These are phyloP conservation scores for Triops longicaudatus DNA, from an alignment of 1,140 invertebrate genomes.

Conservation along the genomic window DNA sequence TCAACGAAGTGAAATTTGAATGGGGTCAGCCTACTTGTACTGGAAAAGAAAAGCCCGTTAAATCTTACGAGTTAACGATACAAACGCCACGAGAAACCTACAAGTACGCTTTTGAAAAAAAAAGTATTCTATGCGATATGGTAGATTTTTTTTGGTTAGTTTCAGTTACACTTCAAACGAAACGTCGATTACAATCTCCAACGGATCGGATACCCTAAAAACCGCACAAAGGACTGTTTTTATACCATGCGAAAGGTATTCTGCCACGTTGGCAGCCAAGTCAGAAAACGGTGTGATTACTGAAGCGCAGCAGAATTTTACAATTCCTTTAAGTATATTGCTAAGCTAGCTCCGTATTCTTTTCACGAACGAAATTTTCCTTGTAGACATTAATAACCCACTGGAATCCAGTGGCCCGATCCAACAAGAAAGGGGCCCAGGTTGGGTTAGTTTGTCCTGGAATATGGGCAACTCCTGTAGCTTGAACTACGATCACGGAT, in stretches of 20 bases:
- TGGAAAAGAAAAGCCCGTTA: too few species aligned
- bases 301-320: background rate
- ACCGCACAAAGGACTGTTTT: background rate
- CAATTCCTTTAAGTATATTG: background rate
- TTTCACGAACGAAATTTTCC: background rate
- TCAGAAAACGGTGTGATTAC: background rate
- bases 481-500: too few species aligned
- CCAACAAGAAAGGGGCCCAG: background rate
- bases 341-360: background rate
- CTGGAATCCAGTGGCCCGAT: background rate
- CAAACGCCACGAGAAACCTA: too few species aligned
- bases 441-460: background rate
- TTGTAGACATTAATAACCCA: background rate
- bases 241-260: background rate
- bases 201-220: background rate
- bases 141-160: background rate
- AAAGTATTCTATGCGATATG: too few species aligned
- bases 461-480: background rate
- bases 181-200: background rate
- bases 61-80: too few species aligned
- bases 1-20: too few species aligned
- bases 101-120: too few species aligned
- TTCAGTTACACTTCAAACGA: background rate
- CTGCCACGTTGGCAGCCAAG: background rate
- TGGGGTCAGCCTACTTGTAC: too few species aligned